Evolutionary conservation across 2,888 invertebrate genomes (phyloP).

Genomic region (Tanytarsus gracilentus): DNA sequence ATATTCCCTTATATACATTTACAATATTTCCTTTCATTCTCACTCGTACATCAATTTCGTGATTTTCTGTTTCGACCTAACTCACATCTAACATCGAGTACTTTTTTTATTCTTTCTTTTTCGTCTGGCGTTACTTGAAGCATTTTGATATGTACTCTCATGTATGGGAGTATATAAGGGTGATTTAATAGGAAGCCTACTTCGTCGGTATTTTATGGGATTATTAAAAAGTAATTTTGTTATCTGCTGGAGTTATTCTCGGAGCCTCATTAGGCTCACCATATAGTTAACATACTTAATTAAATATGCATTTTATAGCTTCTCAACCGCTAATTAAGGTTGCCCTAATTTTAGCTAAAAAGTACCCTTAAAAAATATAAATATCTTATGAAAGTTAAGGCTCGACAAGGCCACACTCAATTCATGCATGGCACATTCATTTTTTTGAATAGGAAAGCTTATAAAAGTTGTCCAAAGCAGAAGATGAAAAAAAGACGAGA

Average conservation of each 20-base stretch:
- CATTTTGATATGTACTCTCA: background rate
- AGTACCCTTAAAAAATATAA: background rate
- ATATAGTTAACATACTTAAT: too few relatives aligned
- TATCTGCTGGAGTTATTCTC: background rate
- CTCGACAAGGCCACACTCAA: background rate
- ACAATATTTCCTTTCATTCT: constrained; percentile 13
- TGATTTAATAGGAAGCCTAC: constrained; percentile 16
- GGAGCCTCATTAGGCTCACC: background rate
- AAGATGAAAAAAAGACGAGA: background rate
- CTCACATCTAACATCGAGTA: constrained; percentile 6
- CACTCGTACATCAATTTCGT: background rate
- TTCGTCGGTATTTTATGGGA: too few relatives aligned
- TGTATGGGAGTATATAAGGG: constrained; percentile 10
- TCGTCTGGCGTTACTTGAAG: background rate
- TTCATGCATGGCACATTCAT: background rate
- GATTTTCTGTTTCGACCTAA: constrained; percentile 24
- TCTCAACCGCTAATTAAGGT: background rate
- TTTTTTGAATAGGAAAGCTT: background rate
- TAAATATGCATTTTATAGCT: too few relatives aligned
- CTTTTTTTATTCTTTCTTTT: background rate
- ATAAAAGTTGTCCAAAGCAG: background rate
- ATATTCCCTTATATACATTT: constrained; percentile 1
- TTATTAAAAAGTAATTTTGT: background rate
- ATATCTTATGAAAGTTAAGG: background rate
- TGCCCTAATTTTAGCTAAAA: background rate